A percentile compares a stretch with the other conserved stretches of the same genome.
Evolutionary conservation across 1,140 invertebrate genomes (phyloP).

Genomic region (Bombyx mori): DNA sequence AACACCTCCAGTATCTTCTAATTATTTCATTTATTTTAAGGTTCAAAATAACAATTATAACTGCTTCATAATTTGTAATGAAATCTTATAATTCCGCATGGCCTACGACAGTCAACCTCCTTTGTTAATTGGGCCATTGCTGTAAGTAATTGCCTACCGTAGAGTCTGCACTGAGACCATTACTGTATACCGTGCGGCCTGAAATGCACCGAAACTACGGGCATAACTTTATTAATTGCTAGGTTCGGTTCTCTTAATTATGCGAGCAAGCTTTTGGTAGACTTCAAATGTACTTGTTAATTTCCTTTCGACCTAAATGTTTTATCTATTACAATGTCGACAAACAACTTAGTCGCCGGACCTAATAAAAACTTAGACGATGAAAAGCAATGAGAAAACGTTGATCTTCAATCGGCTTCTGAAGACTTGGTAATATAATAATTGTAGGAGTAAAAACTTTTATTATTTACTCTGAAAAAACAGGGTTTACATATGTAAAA

Average conservation of each 20-base stretch:
- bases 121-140: constrained; percentile 54
- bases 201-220: constrained; percentile 21
- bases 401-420: too few species aligned
- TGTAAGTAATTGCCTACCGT: constrained; percentile 49
- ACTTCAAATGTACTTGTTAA: background rate
- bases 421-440: too few species aligned
- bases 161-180: constrained; percentile 28
- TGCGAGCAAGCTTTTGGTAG: constrained; percentile 1
- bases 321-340: too few species aligned
- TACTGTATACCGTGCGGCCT: constrained; percentile 27
- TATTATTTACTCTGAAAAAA: too few species aligned
- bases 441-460: too few species aligned
- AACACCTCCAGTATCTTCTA: too few species aligned
- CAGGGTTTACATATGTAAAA: too few species aligned
- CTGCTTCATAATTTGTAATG: constrained; percentile 9
- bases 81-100: constrained; percentile 28
- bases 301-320: background rate
- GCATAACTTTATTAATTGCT: constrained; percentile 24
- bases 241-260: constrained; percentile 3
- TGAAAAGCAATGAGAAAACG: too few species aligned
- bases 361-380: too few species aligned
- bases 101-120: constrained; percentile 20
- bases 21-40: too few species aligned
- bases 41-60: too few species aligned
- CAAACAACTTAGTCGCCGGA: too few species aligned